Evolutionary conservation across 2,888 invertebrate species (phyloP), one percentile per base, ranked within the genome.

Genomic region (Aleiodes leptofemur): DNA sequence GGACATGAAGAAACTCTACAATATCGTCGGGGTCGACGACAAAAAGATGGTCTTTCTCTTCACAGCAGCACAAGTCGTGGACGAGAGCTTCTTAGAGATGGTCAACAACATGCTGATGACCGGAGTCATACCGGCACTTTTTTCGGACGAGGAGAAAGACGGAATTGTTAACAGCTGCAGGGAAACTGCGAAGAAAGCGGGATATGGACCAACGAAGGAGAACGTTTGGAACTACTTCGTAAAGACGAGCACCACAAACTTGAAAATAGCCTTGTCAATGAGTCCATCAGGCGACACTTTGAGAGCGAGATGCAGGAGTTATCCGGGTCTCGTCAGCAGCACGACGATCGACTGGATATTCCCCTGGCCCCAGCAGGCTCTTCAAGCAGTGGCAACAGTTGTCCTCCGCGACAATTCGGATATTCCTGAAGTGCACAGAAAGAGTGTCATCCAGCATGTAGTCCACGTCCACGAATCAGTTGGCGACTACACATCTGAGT

Each of bases 331-430:
- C 64, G 96, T 98, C 53, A 97, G 97, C 86, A 96, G 96, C 86
- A 96, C 97, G 0, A 96, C 95, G 53, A 97, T 98, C 79, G 97
- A 98, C 89, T 98, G 97, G 97, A 94, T 97, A 87, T 97, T 96
- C 89, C 95, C 97, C 0, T 98, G 98, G 98, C 97, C 98, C 0
- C 92, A 94, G 80, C 96, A 97, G 87, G 98, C 98, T 0, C 88
- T 98, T 66, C 91, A 94, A 72, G 96, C 97, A 0, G 97, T 98
- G 0, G 97, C 97, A 0, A 94, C 95, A 74, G 94, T 96, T 0
- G 96, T 94, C 84, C 91, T 98, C 0, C 93, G 94, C 82, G 95
- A 97, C 81, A 92, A 93, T 77, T 89, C 91, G 23, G 91, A 93
- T 86, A 93, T 96, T 69, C 94, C 95, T 0, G 93, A 94, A 69